Base-by-base conservation (phyloP, 2,113 vertebrate genomes). In the Myxocyprinus asiaticus region DNA sequence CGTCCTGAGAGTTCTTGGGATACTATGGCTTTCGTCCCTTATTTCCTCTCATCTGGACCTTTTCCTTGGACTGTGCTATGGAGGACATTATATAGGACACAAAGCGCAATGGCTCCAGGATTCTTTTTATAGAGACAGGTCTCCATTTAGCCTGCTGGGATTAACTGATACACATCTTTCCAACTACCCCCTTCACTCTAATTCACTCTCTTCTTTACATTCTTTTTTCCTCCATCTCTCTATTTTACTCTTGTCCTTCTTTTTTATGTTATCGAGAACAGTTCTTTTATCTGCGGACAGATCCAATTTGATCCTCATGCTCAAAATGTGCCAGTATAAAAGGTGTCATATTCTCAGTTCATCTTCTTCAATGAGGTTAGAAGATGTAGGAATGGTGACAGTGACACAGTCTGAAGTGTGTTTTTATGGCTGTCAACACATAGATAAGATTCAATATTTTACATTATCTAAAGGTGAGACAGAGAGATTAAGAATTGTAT, bases 101-200 rank as follows among this genome's bases (percentile, higher is more conserved):
- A 78, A 68, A 14, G 22, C 22, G 71, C 12, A 22, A 71, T 79
- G 74, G 22, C 22, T 33, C 22, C 22, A 33, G 22, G 22, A 33
- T 33, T 85, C 84, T 89, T 80, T 80, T 89, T 90, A 90, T 89
- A 91, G 87, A 85, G 66, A 71, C 85, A 81, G 65, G 76, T 88
- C 84, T 88, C 82, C 80, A 85, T 87, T 84, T 84, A 85, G 78
- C 68, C 87, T 84, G 56, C 48, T 56, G 89, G 90, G 87, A 86
- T 66, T 51, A 53, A 78, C 81, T 86, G 84, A 84, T 90, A 84
- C 79, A 84, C 83, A 85, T 88, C 86, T 90, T 86, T 82, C 85
- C 63, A 45, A 82, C 33, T 84, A 84, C 79, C 82, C 83, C 56
- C 74, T 33, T 87, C 80, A 67, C 62, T 72, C 71, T 88, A 53